These are phyloP conservation scores for Pyralis farinalis DNA, from an alignment of 2,888 invertebrate species.

Conservation along the genomic window DNA sequence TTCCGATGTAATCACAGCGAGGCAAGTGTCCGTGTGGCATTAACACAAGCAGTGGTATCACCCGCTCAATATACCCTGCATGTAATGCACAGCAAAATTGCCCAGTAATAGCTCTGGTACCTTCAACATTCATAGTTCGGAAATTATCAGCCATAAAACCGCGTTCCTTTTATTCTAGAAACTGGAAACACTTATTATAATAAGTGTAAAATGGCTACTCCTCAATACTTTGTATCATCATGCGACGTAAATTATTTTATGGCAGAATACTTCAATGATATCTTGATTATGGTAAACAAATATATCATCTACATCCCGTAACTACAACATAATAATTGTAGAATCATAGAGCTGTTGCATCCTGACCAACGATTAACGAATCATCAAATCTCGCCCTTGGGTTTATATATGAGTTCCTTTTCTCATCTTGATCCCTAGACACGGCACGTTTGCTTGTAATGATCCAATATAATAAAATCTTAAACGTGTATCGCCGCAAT, in stretches of 20 bases:
- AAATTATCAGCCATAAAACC: constrained; percentile 77
- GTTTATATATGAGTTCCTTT: constrained; percentile 58
- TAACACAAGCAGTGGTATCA: constrained; percentile 58
- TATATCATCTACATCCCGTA: background rate
- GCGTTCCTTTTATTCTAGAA: constrained; percentile 63
- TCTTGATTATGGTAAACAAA: constrained; percentile 4
- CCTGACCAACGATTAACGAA: constrained; percentile 41
- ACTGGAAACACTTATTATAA: constrained; percentile 51
- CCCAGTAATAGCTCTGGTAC: constrained; percentile 68
- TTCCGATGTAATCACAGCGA: constrained; percentile 44
- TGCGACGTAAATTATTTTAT: constrained; percentile 42
- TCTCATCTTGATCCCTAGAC: constrained; percentile 55
- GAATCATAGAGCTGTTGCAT: constrained; percentile 24
- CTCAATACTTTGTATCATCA: constrained; percentile 38
- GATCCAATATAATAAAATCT: constrained; percentile 69
- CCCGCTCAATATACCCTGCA: constrained; percentile 54
- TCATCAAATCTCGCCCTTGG: constrained; percentile 32
- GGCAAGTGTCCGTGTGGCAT: constrained; percentile 63
- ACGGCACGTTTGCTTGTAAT: constrained; percentile 67
- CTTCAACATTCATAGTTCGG: constrained; percentile 73
- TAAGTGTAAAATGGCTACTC: constrained; percentile 49
- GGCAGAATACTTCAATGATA: constrained; percentile 15
- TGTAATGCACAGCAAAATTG: constrained; percentile 68
- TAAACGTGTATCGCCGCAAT: constrained; percentile 60
- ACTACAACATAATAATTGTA: constrained; percentile 20